Conservation (phyloP, 2,113 vertebrate species). For the Ornithorhynchus anatinus region DNA sequence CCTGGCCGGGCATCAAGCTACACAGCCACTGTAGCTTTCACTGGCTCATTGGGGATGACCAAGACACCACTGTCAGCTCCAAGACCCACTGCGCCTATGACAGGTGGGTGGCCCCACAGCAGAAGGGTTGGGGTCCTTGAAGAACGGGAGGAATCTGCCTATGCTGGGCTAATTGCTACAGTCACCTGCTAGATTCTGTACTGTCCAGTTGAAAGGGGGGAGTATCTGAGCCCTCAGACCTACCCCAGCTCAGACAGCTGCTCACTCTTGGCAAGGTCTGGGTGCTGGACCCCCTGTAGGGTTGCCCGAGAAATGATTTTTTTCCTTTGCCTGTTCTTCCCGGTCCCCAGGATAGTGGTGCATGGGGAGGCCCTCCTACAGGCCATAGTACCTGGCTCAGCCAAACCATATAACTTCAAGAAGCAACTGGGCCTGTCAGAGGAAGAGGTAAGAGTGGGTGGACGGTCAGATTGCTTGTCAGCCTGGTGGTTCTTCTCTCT, state of each 20-base stretch:
- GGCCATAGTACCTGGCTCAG: conserved; percentile 73
- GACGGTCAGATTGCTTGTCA: neutral
- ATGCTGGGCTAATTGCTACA: too few species aligned
- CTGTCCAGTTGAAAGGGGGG: too few species aligned
- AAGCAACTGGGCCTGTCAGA: conserved; percentile 70
- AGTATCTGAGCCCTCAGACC: too few species aligned
- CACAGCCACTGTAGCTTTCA: conserved; percentile 49
- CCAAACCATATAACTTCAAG: conserved; percentile 80
- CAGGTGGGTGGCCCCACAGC: conserved; percentile 75
- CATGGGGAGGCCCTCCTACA: conserved; percentile 72
- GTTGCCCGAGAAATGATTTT: neutral
- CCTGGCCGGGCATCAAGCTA: conserved; percentile 69
- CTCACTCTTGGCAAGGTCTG: too few species aligned
- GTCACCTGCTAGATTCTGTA: too few species aligned
- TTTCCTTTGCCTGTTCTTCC: neutral
- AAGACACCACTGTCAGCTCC: conserved; percentile 77
- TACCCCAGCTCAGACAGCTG: too few species aligned
- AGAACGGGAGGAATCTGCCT: too few species aligned
- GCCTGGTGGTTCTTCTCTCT: neutral
- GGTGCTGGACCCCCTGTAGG: too few species aligned
- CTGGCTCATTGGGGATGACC: conserved; percentile 76
- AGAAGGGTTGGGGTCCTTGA: too few species aligned
- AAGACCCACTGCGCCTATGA: conserved; percentile 81
- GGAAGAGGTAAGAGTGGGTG: conserved; percentile 68
- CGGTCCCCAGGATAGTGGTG: conserved; percentile 73